These are phyloP conservation scores for Dendrophyllia cribrosa DNA, from an alignment of 64 coral and sea anemone genomes.

Conservation along the genomic window DNA sequence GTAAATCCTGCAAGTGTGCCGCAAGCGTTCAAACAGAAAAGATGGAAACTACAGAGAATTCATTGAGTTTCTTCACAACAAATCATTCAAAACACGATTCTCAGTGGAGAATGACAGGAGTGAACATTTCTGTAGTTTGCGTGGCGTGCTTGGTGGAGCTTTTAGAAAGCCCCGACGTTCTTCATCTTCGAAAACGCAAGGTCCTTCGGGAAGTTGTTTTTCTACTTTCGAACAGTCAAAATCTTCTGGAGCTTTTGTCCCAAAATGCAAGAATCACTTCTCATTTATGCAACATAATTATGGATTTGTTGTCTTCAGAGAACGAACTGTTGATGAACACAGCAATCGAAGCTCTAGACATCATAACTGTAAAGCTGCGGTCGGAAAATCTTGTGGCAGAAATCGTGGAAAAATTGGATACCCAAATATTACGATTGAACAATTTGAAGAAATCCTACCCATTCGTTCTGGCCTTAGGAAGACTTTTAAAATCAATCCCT, in stretches of 20 bases:
- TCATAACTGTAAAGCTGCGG: slow-evolving; percentile 58
- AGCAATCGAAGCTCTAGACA: slow-evolving; percentile 67
- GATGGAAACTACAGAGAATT: slow-evolving; percentile 61
- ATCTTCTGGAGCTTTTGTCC: slow-evolving; percentile 44
- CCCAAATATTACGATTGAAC: slow-evolving; percentile 42
- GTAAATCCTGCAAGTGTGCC: slow-evolving; percentile 3
- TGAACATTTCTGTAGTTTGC: slow-evolving; percentile 66
- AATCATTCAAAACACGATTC: slow-evolving; percentile 78
- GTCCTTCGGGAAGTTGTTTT: slow-evolving; percentile 70
- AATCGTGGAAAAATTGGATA: slow-evolving; percentile 67
- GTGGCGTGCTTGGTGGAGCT: slow-evolving; percentile 89
- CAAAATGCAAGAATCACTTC: slow-evolving; percentile 50
- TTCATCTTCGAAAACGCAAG: slow-evolving; percentile 80
- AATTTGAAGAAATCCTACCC: slow-evolving; percentile 84
- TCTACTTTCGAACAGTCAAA: slow-evolving; percentile 59
- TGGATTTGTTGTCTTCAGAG: slow-evolving; percentile 57
- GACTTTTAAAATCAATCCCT: slow-evolving; percentile 57
- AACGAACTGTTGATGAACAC: slow-evolving; percentile 59
- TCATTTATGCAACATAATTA: slow-evolving; percentile 66
- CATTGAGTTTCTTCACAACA: slow-evolving; percentile 75
- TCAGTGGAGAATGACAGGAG: slow-evolving; percentile 66
- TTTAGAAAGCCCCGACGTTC: slow-evolving; percentile 51
- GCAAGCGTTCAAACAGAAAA: background rate
- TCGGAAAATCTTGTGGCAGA: slow-evolving; percentile 69
- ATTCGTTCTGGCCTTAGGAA: slow-evolving; percentile 69